phyloP scores from a whole-genome alignment of 2,797 vertebrate species.

The Chanos chanos region DNA sequence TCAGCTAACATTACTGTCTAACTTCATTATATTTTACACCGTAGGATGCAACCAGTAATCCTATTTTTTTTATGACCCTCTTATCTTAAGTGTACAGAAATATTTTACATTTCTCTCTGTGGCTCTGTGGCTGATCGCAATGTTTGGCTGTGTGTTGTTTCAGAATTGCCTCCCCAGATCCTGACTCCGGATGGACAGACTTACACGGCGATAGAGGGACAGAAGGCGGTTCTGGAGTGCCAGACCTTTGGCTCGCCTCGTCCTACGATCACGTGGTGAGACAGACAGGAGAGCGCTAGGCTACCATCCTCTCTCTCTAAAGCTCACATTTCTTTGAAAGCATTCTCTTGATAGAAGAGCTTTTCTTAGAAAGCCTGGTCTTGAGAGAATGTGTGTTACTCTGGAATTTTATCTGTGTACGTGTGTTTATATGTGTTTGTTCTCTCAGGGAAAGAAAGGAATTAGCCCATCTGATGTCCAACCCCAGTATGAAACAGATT shows the following conservation, averaged over 20 bases:
- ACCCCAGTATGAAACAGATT: conserved; percentile 70
- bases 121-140: no score
- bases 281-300: not conserved
- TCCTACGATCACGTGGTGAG: conserved; percentile 83
- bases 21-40: no score
- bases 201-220: conserved; percentile 74
- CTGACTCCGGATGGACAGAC: conserved; percentile 68
- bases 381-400: not conserved
- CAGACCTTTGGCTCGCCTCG: conserved; percentile 84
- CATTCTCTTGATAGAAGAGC: not conserved
- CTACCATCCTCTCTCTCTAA: conserved; percentile 11
- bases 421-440: conserved; percentile 30
- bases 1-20: no score
- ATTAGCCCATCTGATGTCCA: conserved; percentile 61
- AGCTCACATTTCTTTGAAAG: not conserved
- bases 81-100: no score
- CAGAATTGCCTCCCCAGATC: conserved; percentile 84
- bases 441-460: conserved; percentile 57
- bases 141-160: conserved; percentile 25
- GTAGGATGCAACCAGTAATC: no score
- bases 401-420: conserved; percentile 2
- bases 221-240: conserved; percentile 75
- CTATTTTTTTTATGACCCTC: no score
- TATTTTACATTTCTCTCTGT: no score
- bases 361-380: not conserved